Base-by-base conservation (phyloP, 1,140 invertebrate species). In the Aricia agestis region DNA sequence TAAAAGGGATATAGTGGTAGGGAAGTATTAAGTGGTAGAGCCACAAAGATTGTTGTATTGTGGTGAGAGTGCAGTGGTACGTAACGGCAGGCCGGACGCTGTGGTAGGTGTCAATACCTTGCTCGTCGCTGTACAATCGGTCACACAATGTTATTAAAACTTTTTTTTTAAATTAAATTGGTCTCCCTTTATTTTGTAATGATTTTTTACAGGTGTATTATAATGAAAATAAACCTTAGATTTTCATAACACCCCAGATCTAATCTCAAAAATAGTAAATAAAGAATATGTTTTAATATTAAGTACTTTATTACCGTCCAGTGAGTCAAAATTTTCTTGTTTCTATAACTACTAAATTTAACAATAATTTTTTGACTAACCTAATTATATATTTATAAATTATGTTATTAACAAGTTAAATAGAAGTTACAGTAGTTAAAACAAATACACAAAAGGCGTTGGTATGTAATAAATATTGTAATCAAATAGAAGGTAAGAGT, bases 11-110 rank as follows among this genome's bases (percentile, higher is more conserved):
- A 25, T 10, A 11, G 59, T 25, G 10, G 6, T 63, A 63, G 10
- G 19, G 17, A 18, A 63, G 17, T 63, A 63, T 63, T 10, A 71
- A 41, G 68, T 61, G 36, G 61, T 52, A 57, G 67, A 57, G 58
- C 11, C 4, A 59, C 18, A 19, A 42, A 69, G 68, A 59, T 70
- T 65, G 68, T 72, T 68, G 71, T 70, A 70, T 74, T 73, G 73
- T 69, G 73, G 75, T 77, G 71, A 67, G 66, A 76, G 79, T 72
- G 73, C 82, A 82, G 75, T 83, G 79, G 78, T 41, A 74, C 80
- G 82, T 83, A 76, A 87, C 81, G 74, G 52, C 72, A 76, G 70
- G 76, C 82, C 79, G 84, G 84, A 83, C 79, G 80, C 76, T 87
- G 82, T 74, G 78, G 82, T 79, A 78, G 71, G 68, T 75, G 69